Evolutionary conservation across 2,888 invertebrate species (phyloP).

Genomic region (Pammene fasciana): DNA sequence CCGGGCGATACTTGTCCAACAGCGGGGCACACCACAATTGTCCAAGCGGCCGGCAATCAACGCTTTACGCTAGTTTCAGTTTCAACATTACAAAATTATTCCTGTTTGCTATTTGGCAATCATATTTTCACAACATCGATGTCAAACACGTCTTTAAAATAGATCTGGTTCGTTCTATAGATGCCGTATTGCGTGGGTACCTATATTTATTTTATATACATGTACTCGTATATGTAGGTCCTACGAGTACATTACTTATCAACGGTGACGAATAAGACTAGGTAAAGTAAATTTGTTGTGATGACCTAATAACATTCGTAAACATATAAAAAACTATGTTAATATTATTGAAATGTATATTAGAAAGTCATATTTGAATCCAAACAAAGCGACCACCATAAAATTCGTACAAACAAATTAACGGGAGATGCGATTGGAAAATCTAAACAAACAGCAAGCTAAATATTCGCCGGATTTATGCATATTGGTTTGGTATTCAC

Average conservation of each 20-base stretch:
- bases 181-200: background rate
- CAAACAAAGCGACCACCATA: conserved; percentile 65
- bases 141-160: conserved; percentile 41
- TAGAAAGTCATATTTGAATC: conserved; percentile 68
- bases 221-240: no score
- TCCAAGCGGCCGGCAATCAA: conserved; percentile 22
- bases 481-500: conserved; percentile 44
- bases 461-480: conserved; percentile 60
- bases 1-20: background rate
- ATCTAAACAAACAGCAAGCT: conserved; percentile 68
- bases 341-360: conserved; percentile 37
- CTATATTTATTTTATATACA: background rate
- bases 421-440: conserved; percentile 72
- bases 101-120: conserved; percentile 47
- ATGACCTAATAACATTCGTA: no score
- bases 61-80: conserved; percentile 23
- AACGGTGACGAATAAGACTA: no score
- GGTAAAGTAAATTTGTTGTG: no score
- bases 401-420: conserved; percentile 77
- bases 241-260: no score
- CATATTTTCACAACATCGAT: conserved; percentile 53
- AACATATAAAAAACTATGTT: no score
- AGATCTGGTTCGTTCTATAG: background rate
- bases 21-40: conserved; percentile 1
- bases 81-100: conserved; percentile 40